Conservation (phyloP, 2,797 vertebrate species). For the Sebastes dallii region DNA sequence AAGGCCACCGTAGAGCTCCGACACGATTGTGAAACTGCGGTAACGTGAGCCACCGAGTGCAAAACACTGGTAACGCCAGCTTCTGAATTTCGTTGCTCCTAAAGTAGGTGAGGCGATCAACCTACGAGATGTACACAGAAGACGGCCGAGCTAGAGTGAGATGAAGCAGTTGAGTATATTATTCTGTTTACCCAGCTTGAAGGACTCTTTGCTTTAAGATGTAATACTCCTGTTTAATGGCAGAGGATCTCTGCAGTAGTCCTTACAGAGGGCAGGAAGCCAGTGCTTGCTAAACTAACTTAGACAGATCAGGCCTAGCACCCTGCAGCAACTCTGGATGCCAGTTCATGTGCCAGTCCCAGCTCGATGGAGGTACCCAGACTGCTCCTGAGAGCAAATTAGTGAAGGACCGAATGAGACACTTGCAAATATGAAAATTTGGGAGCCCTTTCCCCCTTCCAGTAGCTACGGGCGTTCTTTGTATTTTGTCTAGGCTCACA, state of each 20-base stretch:
- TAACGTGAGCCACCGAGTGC: too few species aligned
- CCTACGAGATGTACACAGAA: background rate
- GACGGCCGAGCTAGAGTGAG: background rate
- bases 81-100: too few species aligned
- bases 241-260: background rate
- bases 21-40: too few species aligned
- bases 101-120: too few species aligned
- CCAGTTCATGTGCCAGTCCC: conserved; percentile 30
- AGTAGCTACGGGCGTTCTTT: conserved; percentile 16
- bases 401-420: conserved; percentile 11
- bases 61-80: too few species aligned
- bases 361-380: background rate
- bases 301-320: conserved; percentile 5
- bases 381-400: conserved; percentile 38
- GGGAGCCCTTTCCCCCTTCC: background rate
- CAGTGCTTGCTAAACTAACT: conserved; percentile 24
- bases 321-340: conserved; percentile 24
- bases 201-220: conserved; percentile 19
- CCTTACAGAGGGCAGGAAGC: conserved; percentile 19
- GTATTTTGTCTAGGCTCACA: conserved; percentile 27
- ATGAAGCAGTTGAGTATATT: conserved; percentile 1
- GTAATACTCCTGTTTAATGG: conserved; percentile 26
- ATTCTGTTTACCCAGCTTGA: conserved; percentile 25
- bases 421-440: conserved; percentile 37
- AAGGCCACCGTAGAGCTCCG: too few species aligned